Evolutionary conservation across 2,888 invertebrate species (phyloP).

Genomic region (Agrypnus murinus): DNA sequence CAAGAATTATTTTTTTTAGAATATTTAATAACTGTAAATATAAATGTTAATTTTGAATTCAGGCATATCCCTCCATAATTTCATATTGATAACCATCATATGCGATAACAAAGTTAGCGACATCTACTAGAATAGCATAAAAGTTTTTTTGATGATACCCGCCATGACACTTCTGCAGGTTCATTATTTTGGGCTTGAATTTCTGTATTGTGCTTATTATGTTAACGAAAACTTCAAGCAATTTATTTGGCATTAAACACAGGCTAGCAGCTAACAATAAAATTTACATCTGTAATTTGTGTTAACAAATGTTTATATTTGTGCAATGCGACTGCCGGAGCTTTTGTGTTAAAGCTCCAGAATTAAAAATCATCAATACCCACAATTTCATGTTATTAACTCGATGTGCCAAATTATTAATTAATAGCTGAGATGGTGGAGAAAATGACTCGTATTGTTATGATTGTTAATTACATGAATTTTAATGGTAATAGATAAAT

Average conservation of each 20-base stretch:
- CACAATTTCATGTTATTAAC: constrained; percentile 26
- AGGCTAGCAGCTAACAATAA: background rate
- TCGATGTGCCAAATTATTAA: constrained; percentile 26
- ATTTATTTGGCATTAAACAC: background rate
- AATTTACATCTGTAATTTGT: background rate
- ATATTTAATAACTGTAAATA: no score
- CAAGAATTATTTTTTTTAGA: no score
- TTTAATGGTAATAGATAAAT: constrained; percentile 31
- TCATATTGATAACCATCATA: no score
- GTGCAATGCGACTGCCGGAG: background rate
- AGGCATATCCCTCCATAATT: no score
- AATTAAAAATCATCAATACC: background rate
- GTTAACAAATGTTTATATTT: constrained; percentile 14
- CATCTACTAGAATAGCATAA: background rate
- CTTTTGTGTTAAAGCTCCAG: constrained; percentile 11
- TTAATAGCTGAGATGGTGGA: constrained; percentile 3
- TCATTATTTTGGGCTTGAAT: constrained; percentile 11
- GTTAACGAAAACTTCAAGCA: background rate
- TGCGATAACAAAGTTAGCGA: background rate
- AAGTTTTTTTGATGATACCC: constrained; percentile 7
- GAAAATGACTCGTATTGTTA: constrained; percentile 10
- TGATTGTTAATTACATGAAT: constrained; percentile 8
- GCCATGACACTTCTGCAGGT: constrained; percentile 16
- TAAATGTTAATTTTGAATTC: no score
- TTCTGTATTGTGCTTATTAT: background rate